Conservation (phyloP, 2,888 invertebrate genomes). For the Tachina grossa region DNA sequence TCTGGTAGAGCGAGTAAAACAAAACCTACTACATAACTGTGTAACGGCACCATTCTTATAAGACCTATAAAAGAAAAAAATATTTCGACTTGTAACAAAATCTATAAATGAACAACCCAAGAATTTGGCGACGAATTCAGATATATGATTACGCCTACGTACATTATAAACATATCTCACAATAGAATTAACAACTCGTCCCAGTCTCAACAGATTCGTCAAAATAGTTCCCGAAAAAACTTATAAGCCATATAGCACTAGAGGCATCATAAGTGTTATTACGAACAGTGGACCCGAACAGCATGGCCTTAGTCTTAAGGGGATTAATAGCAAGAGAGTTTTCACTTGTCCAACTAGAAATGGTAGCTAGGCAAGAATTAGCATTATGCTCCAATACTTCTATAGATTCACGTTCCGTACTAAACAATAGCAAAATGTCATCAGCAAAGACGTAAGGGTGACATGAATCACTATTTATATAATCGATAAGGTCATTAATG, state of each 20-base stretch:
- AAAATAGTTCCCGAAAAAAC: neutral
- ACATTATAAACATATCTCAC: too few relatives aligned
- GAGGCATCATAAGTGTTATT: neutral
- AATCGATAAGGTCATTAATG: neutral
- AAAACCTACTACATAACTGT: neutral
- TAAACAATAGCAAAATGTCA: neutral
- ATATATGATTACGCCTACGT: too few relatives aligned
- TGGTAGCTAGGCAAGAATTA: neutral
- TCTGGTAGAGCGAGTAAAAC: neutral
- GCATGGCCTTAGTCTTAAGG: neutral
- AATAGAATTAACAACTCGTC: too few relatives aligned
- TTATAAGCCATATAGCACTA: neutral
- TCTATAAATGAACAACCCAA: neutral
- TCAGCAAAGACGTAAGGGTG: neutral
- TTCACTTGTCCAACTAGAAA: neutral
- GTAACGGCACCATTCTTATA: neutral
- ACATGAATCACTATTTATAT: neutral
- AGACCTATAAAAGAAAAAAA: neutral
- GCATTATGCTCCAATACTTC: neutral
- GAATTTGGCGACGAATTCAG: too few relatives aligned
- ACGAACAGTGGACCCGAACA: neutral
- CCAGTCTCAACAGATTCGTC: too few relatives aligned
- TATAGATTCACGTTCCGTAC: neutral
- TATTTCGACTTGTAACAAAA: neutral
- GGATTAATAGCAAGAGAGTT: neutral